phyloP scores from a whole-genome alignment of 2,113 vertebrate species.

The Hoplias malabaricus region DNA sequence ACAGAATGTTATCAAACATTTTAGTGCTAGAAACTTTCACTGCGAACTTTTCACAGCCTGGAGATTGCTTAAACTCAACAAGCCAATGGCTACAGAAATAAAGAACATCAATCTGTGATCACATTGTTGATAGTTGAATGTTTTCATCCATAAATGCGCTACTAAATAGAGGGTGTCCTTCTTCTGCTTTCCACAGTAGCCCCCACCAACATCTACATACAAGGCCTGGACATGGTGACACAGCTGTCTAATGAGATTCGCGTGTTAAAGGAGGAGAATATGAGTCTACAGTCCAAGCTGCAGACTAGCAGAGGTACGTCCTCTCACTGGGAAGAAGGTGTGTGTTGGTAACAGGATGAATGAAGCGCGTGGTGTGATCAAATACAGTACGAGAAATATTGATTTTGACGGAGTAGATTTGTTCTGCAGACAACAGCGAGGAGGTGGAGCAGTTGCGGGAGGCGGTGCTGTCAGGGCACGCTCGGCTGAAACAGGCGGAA shows the following conservation, averaged over 20 bases:
- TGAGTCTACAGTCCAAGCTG: constrained; percentile 74
- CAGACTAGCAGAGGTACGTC: constrained; percentile 79
- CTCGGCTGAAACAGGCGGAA: constrained; percentile 80
- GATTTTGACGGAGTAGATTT: no score
- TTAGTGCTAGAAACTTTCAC: no score
- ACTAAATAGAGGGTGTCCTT: not conserved
- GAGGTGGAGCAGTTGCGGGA: constrained; percentile 78
- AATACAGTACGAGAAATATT: no score
- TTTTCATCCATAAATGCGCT: not conserved
- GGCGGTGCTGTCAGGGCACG: constrained; percentile 72
- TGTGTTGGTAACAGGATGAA: no score
- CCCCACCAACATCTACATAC: constrained; percentile 76
- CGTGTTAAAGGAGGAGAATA: constrained; percentile 74
- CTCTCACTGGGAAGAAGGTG: no score
- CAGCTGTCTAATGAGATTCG: constrained; percentile 82
- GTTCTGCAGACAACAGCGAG: constrained; percentile 62
- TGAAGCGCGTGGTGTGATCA: no score
- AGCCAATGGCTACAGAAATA: no score
- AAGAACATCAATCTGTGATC: no score
- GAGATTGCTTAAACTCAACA: no score
- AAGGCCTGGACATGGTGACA: constrained; percentile 74
- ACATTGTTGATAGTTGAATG: no score
- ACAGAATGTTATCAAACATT: no score
- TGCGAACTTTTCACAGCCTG: no score
- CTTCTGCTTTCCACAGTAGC: constrained; percentile 64